Base-by-base conservation (phyloP, 2,113 vertebrate genomes). In the Vulpes vulpes region DNA sequence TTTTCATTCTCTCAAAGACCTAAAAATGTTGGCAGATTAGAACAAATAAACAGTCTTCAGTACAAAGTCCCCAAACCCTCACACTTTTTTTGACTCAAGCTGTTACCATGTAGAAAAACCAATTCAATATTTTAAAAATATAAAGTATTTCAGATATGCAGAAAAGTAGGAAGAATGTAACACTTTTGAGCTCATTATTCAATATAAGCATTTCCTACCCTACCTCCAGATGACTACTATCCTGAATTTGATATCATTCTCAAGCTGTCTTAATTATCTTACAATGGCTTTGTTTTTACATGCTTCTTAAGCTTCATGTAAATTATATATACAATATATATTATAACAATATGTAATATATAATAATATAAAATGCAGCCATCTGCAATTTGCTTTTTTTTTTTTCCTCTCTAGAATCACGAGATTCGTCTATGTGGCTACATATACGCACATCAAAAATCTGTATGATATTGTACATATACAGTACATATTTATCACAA, bases 71-170 rank as follows among this genome's bases (percentile, higher is more conserved):
- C 55, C 53, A 88, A 83, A 96, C 38, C 60, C 23, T 57, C 49
- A 76, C 11, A 65, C 65, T 69, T 53, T 79, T 74, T 67, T 82
- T 17, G 23, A 74, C 23, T 97, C n/a, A 82, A 80, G 78, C 86
- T 93, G 65, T 81, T 96, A 57, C 85, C 67, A 87, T 71, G 32
- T 38, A 59, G 51, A 82, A 88, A 95, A 94, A 49, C 53, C 73
- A 83, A 90, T n/a, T 60, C 20, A 67, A 11, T 55, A 35, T 91
- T 95, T 71, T 11, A 87, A 92, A 86, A 86, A 53, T 65, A 60
- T 57, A 27, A 94, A 92, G 25, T 76, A 90, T 64, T 96, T 93
- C 82, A 86, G 60, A 30, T 60, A 62, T 74, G 27, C 51, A 59
- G 32, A 51, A 83, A 93, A 82, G 22, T 53, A 3, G 55, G 7